Evolutionary conservation across 2,113 vertebrate species (phyloP).

Genomic region (Baryphthengus martii): DNA sequence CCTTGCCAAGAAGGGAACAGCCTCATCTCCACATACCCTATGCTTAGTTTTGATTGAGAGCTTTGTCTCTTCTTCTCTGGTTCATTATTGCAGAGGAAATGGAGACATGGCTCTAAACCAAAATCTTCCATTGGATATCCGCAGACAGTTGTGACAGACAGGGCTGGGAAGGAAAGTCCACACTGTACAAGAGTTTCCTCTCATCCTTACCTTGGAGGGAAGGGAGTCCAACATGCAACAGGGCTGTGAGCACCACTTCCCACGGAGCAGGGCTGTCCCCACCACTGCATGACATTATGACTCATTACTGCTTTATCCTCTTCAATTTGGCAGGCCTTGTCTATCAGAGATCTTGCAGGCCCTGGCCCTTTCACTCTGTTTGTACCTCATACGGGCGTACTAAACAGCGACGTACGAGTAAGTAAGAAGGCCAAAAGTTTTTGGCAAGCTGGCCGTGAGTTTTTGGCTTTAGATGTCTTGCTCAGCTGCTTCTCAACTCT

Average conservation of each 20-base stretch:
- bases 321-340: slow-evolving; percentile 64
- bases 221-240: rapidly evolving
- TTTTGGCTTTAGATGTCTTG: not conserved
- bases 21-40: not conserved
- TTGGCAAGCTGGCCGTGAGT: not conserved
- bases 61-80: not conserved
- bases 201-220: not conserved
- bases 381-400: slow-evolving; percentile 54
- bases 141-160: rapidly evolving
- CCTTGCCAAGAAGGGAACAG: not conserved
- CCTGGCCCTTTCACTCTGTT: slow-evolving; percentile 89
- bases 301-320: not conserved
- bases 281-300: rapidly evolving
- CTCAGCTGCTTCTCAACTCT: not conserved
- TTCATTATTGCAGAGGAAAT: not conserved
- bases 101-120: not conserved
- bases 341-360: slow-evolving; percentile 69
- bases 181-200: rapidly evolving
- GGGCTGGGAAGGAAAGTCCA: not conserved
- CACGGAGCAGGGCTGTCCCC: not conserved
- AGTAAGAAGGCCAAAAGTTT: not conserved
- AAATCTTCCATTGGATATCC: not conserved
- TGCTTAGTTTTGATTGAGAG: rapidly evolving
- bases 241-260: not conserved
- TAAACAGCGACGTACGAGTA: slow-evolving; percentile 56